Percentiles rank a stretch among this genome's conserved stretches.
phyloP scores from a whole-genome alignment of 2,113 vertebrate genomes.

The Nibea albiflora region DNA sequence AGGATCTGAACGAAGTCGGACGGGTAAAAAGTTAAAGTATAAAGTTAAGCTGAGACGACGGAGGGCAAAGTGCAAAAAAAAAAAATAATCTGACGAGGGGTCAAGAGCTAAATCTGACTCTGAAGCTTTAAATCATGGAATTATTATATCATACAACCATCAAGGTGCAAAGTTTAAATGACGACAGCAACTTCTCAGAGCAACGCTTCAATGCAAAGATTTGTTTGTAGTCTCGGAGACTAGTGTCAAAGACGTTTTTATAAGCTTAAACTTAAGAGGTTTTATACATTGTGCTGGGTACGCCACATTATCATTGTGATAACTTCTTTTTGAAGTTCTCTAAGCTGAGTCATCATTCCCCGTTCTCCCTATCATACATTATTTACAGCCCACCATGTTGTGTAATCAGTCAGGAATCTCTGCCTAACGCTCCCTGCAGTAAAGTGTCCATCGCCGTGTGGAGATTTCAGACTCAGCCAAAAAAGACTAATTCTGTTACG shows the following conservation, averaged over 20 bases:
- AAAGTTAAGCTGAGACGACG: background rate
- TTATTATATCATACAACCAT: background rate
- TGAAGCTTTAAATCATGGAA: background rate
- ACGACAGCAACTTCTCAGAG: background rate
- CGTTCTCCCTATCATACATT: background rate
- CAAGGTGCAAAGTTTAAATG: background rate
- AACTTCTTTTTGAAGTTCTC: background rate
- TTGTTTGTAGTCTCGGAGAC: background rate
- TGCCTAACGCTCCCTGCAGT: too few species aligned
- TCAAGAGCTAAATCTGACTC: background rate
- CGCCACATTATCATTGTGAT: background rate
- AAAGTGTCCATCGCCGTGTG: background rate
- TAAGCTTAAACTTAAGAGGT: background rate
- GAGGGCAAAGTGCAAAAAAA: conserved; percentile 23
- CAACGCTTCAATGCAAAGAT: conserved; percentile 59
- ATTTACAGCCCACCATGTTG: background rate
- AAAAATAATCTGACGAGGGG: background rate
- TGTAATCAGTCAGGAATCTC: background rate
- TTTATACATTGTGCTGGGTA: background rate
- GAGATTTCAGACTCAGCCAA: background rate
- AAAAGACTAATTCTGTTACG: background rate
- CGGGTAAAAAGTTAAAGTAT: background rate
- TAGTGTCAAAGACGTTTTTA: background rate
- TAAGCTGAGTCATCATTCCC: background rate
- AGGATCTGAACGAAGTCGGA: background rate